These are phyloP conservation scores for Eristalis pertinax DNA, from an alignment of 2,888 invertebrate genomes.

Conservation along the genomic window DNA sequence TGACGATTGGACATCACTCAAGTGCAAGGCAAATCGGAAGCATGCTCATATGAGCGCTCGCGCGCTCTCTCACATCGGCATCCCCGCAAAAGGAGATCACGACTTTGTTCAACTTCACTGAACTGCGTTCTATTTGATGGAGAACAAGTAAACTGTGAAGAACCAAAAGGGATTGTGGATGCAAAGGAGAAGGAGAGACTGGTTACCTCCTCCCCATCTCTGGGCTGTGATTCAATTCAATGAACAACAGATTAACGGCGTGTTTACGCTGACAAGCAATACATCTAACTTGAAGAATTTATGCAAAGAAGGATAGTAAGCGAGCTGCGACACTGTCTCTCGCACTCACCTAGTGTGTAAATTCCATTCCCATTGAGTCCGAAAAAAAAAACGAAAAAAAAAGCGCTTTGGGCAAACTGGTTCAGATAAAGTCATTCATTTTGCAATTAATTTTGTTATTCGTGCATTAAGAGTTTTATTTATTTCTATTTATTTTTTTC, in stretches of 20 bases:
- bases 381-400: neutral
- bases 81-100: slow-evolving; percentile 41
- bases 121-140: neutral
- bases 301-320: slow-evolving; percentile 41
- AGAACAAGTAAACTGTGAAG: neutral
- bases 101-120: neutral
- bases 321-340: neutral
- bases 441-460: slow-evolving; percentile 31
- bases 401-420: slow-evolving; percentile 1
- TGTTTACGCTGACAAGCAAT: slow-evolving; percentile 2
- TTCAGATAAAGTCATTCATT: neutral
- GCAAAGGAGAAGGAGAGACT: neutral
- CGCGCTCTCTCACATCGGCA: neutral
- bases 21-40: slow-evolving; percentile 62
- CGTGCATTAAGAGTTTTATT: slow-evolving; percentile 12
- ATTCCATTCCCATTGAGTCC: neutral
- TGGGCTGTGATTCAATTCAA: neutral
- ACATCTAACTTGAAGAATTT: slow-evolving; percentile 58
- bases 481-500: neutral
- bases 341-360: neutral
- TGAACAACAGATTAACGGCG: neutral
- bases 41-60: neutral
- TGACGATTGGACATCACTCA: slow-evolving; percentile 34
- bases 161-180: neutral
- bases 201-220: neutral